phyloP scores from a whole-genome alignment of 2,888 invertebrate genomes.

The Tribolium freemani region DNA sequence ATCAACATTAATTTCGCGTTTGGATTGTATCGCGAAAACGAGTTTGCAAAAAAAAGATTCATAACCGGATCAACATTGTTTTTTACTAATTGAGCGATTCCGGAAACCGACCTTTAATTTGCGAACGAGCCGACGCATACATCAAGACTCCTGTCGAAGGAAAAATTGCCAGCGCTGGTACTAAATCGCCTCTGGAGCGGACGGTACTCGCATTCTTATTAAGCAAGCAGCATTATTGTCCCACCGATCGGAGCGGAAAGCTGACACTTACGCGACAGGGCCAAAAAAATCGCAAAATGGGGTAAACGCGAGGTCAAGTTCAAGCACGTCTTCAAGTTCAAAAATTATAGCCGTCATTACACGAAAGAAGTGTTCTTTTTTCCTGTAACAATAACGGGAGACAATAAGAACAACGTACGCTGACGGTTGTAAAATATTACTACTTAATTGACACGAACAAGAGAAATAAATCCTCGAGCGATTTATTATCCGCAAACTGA shows the following conservation, averaged over 20 bases:
- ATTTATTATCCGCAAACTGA: constrained; percentile 42
- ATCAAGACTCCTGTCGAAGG: constrained; percentile 9
- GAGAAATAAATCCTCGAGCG: constrained; percentile 40
- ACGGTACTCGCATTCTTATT: constrained; percentile 22
- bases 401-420: constrained; percentile 15
- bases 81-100: constrained; percentile 36
- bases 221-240: constrained; percentile 7
- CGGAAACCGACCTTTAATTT: constrained; percentile 30
- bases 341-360: constrained; percentile 15
- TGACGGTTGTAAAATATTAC: constrained; percentile 39
- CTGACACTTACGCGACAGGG: no score
- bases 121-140: constrained; percentile 16
- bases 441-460: constrained; percentile 45
- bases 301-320: constrained; percentile 12
- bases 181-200: constrained; percentile 15
- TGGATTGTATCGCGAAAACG: constrained; percentile 8
- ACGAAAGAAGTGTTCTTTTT: constrained; percentile 3
- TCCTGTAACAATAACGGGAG: constrained; percentile 21
- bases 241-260: no score
- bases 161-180: constrained; percentile 14
- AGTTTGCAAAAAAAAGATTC: constrained; percentile 6
- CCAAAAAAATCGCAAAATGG: no score
- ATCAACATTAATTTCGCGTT: constrained; percentile 32
- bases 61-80: not conserved
- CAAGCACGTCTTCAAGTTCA: no score